phyloP scores from a whole-genome alignment of 2,888 invertebrate genomes.

The Latrodectus hesperus region DNA sequence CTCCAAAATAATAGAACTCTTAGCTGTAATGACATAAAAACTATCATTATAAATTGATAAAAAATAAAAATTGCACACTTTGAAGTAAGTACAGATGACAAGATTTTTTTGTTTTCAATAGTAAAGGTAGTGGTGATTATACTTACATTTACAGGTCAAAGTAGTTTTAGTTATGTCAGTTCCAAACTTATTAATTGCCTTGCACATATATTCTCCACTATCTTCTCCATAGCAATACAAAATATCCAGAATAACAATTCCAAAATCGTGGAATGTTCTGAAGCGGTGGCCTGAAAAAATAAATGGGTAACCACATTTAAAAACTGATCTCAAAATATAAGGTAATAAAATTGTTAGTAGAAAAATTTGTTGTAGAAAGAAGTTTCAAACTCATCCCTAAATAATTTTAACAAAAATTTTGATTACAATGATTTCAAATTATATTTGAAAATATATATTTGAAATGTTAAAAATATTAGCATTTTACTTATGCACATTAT shows the following conservation, averaged over 20 bases:
- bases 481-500: no score
- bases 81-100: no score
- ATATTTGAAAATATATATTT: no score
- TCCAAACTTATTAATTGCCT: constrained; percentile 93
- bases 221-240: constrained; percentile 97
- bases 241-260: constrained; percentile 95
- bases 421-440: no score
- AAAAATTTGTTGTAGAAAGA: no score
- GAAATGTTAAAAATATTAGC: no score
- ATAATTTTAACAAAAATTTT: no score
- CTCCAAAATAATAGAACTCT: constrained; percentile 69
- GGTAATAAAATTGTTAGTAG: no score
- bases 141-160: constrained; percentile 83
- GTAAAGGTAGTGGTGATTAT: background rate
- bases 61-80: no score
- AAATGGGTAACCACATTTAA: background rate
- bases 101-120: background rate
- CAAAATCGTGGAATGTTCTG: constrained; percentile 97
- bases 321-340: no score
- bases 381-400: no score
- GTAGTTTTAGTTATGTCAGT: constrained; percentile 88
- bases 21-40: constrained; percentile 54
- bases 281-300: constrained; percentile 88
- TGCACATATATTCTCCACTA: constrained; percentile 93
- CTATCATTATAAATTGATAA: background rate